These are phyloP conservation scores for Pelosia muscerda DNA, from an alignment of 2,888 invertebrate species.

Conservation along the genomic window DNA sequence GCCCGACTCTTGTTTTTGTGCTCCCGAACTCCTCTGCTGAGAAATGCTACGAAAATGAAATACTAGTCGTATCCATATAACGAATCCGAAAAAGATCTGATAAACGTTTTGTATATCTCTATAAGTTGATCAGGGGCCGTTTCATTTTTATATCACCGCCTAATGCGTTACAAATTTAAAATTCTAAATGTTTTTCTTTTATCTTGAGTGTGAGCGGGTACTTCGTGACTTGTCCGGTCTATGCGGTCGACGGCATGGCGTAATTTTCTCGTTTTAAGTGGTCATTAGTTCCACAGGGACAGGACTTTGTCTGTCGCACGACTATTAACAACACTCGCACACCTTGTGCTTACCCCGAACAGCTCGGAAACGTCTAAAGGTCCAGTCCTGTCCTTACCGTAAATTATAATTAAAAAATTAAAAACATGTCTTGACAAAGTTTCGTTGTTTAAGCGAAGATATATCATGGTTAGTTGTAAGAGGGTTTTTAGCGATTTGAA, in stretches of 20 bases:
- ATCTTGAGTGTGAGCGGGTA: slow-evolving; percentile 58
- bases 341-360: slow-evolving; percentile 56
- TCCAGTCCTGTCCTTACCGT: slow-evolving; percentile 29
- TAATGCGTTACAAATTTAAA: slow-evolving; percentile 58
- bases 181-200: slow-evolving; percentile 56
- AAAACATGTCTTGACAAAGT: slow-evolving; percentile 32
- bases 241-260: slow-evolving; percentile 66
- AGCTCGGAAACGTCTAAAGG: slow-evolving; percentile 53
- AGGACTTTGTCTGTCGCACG: slow-evolving; percentile 75
- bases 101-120: slow-evolving; percentile 26
- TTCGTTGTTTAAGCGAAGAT: slow-evolving; percentile 48
- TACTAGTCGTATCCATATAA: slow-evolving; percentile 46
- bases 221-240: slow-evolving; percentile 79
- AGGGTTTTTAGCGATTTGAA: slow-evolving; percentile 65
- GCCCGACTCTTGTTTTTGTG: slow-evolving; percentile 71
- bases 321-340: slow-evolving; percentile 77
- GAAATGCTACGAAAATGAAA: slow-evolving; percentile 58
- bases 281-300: slow-evolving; percentile 82
- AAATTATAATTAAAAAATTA: slow-evolving; percentile 20
- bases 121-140: slow-evolving; percentile 26
- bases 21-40: slow-evolving; percentile 50
- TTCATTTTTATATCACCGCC: slow-evolving; percentile 44
- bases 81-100: slow-evolving; percentile 45
- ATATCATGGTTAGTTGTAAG: slow-evolving; percentile 64
- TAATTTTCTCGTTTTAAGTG: slow-evolving; percentile 83